Base-by-base conservation (phyloP, 2,113 vertebrate species). In the Callithrix jacchus region DNA sequence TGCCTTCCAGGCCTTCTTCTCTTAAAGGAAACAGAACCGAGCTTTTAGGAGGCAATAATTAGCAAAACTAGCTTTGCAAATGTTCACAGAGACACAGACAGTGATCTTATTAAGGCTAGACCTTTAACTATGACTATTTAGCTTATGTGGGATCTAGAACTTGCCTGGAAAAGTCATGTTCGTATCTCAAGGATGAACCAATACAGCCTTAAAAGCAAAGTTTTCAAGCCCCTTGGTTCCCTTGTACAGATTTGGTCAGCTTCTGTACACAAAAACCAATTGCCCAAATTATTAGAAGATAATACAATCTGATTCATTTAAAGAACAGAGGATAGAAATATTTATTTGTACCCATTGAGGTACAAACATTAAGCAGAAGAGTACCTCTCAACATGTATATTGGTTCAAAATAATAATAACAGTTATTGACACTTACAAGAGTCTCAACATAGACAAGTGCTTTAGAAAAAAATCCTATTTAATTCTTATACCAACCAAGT, bases 141-240 rank as follows among this genome's bases (percentile, higher is more conserved):
- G 56, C 27, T 32, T 25, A 49, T 35, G 56, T 74, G 85, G 18
- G 80, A 45, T 47, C n/a, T 87, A 88, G 11, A 76, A 71, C 18
- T 92, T 77, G 82, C 11, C 54, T 79, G 71, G 37, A n/a, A 92
- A 25, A 71, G 21, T 91, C 61, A 23, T 7, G 14, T 83, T 77
- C 93, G 6, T 27, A 70, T 87, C 74, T 89, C 20, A 68, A 92
- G 17, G 49, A 92, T 97, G 87, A 96, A 40, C 23, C 56, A 84
- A 25, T 89, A n/a, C 1, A 79, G 30, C 18, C 80, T 40, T 54
- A 56, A 84, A 8, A 68, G 30, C 42, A 40, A 89, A 76, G 47
- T 84, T 68, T 90, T 90, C 80, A 70, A 35, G 25, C 7, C 8
- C 21, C 7, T 68, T 52, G 56, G n/a, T 23, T 91, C 56, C 82